Percentiles rank a stretch among this genome's conserved stretches.
phyloP scores from a whole-genome alignment of 2,113 vertebrate genomes.

The Ictidomys tridecemlineatus region DNA sequence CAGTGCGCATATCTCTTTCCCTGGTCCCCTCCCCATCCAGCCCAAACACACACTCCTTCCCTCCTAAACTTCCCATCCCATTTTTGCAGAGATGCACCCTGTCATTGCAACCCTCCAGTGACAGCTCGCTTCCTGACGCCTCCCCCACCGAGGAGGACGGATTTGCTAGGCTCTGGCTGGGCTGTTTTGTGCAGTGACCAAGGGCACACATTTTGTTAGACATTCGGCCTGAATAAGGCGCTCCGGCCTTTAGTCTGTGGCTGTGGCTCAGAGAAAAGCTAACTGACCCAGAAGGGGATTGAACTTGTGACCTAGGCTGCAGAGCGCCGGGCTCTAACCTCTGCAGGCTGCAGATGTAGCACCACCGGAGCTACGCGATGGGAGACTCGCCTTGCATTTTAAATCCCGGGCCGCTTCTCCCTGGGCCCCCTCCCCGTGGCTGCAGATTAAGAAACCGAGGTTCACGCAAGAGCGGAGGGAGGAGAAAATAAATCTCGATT shows the following conservation, averaged over 20 bases:
- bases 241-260: conserved; percentile 76
- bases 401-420: neutral
- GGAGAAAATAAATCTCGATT: conserved; percentile 76
- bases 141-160: conserved; percentile 34
- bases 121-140: neutral
- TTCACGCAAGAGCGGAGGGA: conserved; percentile 54
- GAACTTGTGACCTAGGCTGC: conserved; percentile 84
- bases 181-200: conserved; percentile 79
- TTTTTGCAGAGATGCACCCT: neutral
- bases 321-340: conserved; percentile 25
- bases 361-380: neutral
- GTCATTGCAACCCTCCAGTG: neutral
- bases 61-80: neutral
- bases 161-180: conserved; percentile 65
- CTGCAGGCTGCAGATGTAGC: conserved; percentile 6
- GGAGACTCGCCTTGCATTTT: conserved; percentile 65
- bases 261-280: conserved; percentile 73
- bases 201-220: conserved; percentile 79
- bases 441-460: conserved; percentile 68
- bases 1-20: neutral
- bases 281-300: conserved; percentile 85
- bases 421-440: neutral
- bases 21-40: rapidly evolving
- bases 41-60: neutral
- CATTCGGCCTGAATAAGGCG: conserved; percentile 76